Percentiles rank a stretch among this genome's conserved stretches.
Evolutionary conservation across 2,113 vertebrate species (phyloP).

Genomic region (Sylvilagus bachmani): DNA sequence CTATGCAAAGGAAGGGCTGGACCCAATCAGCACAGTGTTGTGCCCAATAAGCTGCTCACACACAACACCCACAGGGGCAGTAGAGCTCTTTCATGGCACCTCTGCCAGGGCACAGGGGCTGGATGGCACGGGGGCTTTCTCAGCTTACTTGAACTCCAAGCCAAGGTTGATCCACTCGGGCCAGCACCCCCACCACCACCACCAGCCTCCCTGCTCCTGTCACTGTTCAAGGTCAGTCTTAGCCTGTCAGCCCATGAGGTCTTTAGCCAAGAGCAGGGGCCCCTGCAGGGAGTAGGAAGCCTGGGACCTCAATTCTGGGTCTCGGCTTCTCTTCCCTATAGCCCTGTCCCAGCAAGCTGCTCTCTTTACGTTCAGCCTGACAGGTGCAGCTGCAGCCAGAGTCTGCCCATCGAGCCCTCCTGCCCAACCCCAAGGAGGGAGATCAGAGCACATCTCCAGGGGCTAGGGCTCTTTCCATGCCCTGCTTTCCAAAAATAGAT

Average conservation of each 20-base stretch:
- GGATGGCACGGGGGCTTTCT: neutral
- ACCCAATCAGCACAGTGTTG: fast-evolving
- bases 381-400: too few relatives aligned
- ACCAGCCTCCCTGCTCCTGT: too few relatives aligned
- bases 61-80: fast-evolving
- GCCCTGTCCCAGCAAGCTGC: neutral
- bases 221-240: neutral
- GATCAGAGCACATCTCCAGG: neutral
- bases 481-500: neutral
- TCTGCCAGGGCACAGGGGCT: fast-evolving
- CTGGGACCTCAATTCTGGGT: neutral
- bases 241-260: neutral
- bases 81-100: neutral
- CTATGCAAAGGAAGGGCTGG: neutral
- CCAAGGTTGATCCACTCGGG: neutral
- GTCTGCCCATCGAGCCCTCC: neutral
- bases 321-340: neutral
- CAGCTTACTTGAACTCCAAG: neutral
- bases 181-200: neutral
- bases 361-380: neutral
- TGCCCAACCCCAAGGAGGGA: neutral
- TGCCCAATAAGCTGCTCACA: fast-evolving
- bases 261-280: neutral
- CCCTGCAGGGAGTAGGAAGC: fast-evolving
- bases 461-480: neutral